These are phyloP conservation scores for Bemisia tabaci DNA, from an alignment of 1,140 invertebrate species.

Conservation along the genomic window DNA sequence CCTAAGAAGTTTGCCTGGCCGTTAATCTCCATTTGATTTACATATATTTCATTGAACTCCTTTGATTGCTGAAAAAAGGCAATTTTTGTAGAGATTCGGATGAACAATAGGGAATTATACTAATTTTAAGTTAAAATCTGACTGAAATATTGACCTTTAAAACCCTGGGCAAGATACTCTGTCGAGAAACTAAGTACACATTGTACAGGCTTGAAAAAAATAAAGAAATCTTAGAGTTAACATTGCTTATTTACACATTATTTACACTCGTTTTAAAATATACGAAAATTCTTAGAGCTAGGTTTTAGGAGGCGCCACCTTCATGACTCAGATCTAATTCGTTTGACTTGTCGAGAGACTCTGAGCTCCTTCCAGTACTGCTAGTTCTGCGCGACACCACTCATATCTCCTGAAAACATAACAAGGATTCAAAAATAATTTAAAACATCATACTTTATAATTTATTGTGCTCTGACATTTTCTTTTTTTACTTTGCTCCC, in stretches of 20 bases:
- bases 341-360: no score
- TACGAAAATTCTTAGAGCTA: not conserved
- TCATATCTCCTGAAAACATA: no score
- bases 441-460: no score
- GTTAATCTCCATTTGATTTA: not conserved
- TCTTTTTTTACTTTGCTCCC: no score
- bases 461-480: no score
- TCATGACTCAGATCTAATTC: not conserved
- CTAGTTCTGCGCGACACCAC: no score
- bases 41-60: not conserved
- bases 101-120: not conserved
- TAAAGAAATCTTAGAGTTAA: not conserved
- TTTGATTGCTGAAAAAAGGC: not conserved
- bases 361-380: no score
- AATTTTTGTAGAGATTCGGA: not conserved
- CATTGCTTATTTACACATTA: not conserved
- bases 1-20: no score
- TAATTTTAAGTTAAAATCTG: no score
- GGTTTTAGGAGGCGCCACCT: not conserved
- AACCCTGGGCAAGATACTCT: not conserved
- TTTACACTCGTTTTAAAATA: not conserved
- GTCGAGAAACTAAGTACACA: not conserved
- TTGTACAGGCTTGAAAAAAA: not conserved
- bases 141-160: not conserved
- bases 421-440: no score